Evolutionary conservation across 2,797 vertebrate species (phyloP).

Genomic region (Pagetopsis macropterus): DNA sequence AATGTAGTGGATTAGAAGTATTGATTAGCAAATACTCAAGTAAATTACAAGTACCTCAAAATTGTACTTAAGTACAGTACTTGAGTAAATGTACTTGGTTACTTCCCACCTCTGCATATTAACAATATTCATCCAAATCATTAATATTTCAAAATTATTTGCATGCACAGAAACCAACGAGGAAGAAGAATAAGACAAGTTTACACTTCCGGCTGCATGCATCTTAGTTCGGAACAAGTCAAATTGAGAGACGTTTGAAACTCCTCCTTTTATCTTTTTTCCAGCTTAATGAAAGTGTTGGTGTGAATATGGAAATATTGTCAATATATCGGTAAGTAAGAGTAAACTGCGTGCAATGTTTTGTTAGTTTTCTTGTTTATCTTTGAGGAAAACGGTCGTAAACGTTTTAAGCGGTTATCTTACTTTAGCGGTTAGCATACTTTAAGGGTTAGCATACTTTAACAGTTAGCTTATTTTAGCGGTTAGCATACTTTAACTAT

Average conservation of each 20-base stretch:
- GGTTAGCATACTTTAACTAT: too few relatives aligned
- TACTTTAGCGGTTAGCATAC: neutral
- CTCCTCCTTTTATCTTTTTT: neutral
- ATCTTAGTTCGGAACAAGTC: neutral
- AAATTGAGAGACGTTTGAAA: neutral
- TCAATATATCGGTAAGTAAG: neutral
- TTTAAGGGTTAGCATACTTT: neutral
- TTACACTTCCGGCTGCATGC: neutral
- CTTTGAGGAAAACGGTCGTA: neutral
- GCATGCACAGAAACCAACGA: accelerated
- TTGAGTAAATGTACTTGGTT: too few relatives aligned
- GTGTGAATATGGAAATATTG: accelerated
- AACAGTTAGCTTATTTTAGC: too few relatives aligned
- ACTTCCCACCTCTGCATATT: too few relatives aligned
- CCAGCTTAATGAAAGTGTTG: neutral
- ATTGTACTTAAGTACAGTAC: too few relatives aligned
- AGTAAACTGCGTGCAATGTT: too few relatives aligned
- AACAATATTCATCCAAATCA: too few relatives aligned
- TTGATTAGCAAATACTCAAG: too few relatives aligned
- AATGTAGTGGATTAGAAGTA: too few relatives aligned
- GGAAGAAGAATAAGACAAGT: neutral
- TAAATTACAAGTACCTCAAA: too few relatives aligned
- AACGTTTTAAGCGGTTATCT: neutral
- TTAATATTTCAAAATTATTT: too few relatives aligned
- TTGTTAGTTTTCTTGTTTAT: neutral